Conservation (phyloP, 1,140 invertebrate genomes). For the Tetragnatha versicolor region DNA sequence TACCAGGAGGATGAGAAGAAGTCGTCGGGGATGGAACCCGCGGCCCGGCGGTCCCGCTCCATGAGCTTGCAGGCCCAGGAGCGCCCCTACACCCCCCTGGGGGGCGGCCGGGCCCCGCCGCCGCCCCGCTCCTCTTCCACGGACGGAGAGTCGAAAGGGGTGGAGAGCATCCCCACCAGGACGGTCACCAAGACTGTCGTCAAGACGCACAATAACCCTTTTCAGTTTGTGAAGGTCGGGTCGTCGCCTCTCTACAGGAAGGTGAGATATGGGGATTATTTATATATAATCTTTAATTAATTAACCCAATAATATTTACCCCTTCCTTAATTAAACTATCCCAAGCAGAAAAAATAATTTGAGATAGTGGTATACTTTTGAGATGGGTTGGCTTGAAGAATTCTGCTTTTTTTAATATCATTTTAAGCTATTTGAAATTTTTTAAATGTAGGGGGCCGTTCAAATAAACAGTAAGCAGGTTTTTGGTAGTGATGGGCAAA, state of each 20-base stretch:
- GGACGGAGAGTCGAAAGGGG: background rate
- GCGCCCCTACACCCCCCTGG: slow-evolving; percentile 15
- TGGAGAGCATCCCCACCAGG: slow-evolving; percentile 43
- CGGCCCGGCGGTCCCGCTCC: slow-evolving; percentile 10
- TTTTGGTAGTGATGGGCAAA: too few species aligned
- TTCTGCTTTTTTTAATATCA: too few species aligned
- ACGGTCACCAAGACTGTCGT: slow-evolving; percentile 22
- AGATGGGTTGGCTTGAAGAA: too few species aligned
- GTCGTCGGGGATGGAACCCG: background rate
- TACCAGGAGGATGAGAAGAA: slow-evolving; percentile 40
- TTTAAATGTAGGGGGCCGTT: too few species aligned
- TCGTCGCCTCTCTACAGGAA: slow-evolving; percentile 56
- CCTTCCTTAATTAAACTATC: too few species aligned
- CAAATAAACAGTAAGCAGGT: too few species aligned
- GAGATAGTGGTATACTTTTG: too few species aligned
- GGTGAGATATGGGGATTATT: slow-evolving; percentile 43
- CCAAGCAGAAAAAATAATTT: too few species aligned
- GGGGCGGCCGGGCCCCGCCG: background rate
- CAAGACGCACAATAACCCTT: slow-evolving; percentile 56
- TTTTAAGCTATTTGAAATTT: too few species aligned
- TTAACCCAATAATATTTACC: background rate
- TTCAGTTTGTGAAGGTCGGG: slow-evolving; percentile 60
- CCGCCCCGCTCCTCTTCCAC: background rate
- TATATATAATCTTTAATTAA: background rate
- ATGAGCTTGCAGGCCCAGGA: slow-evolving; percentile 23